Conservation (phyloP, 1,140 invertebrate species). For the Brachionus manjavacas region DNA sequence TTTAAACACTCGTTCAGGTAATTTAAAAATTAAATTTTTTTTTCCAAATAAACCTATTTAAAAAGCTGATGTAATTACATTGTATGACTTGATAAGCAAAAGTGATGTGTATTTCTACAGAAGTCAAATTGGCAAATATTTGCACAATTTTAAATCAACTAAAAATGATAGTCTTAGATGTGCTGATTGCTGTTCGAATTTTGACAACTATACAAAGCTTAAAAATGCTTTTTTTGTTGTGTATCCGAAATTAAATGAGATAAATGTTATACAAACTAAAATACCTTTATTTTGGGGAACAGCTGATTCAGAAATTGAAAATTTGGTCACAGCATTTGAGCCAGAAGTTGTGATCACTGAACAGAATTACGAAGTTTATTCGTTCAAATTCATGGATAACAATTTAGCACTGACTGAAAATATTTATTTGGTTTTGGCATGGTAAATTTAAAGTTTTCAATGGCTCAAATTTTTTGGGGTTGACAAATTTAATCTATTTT, state of each 20-base stretch:
- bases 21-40: neutral
- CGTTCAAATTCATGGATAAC: neutral
- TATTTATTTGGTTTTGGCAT: neutral
- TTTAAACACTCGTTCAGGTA: neutral
- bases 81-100: neutral
- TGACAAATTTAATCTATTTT: too few species aligned
- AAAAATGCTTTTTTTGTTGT: neutral
- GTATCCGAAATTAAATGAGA: slow-evolving; percentile 6
- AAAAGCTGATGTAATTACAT: neutral
- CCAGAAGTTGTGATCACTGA: neutral
- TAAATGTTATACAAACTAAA: neutral
- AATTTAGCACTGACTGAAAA: neutral
- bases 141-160: neutral
- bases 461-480: too few species aligned
- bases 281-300: neutral
- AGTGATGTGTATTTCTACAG: neutral
- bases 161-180: neutral
- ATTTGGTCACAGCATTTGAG: neutral
- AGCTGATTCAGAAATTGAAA: neutral
- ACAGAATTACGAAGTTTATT: neutral
- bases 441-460: neutral
- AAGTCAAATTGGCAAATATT: neutral
- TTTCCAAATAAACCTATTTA: neutral
- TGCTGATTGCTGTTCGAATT: neutral
- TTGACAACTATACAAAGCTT: neutral